These are phyloP conservation scores for Coptodon bakossiorum DNA, from an alignment of 2,113 vertebrate genomes.

Conservation along the genomic window DNA sequence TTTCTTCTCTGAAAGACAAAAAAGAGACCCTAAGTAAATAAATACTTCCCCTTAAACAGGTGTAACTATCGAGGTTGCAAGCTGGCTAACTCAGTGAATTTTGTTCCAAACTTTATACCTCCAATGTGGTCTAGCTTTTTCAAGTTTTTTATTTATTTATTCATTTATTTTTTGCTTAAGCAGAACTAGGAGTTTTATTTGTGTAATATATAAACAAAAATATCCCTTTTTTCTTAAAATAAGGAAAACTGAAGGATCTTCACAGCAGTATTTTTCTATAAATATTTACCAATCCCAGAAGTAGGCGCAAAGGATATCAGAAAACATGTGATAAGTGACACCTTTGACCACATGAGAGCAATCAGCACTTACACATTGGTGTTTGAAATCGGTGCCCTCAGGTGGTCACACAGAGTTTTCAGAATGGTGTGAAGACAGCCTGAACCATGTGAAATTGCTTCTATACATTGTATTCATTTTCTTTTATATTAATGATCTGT, in stretches of 20 bases:
- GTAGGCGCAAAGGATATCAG: background rate
- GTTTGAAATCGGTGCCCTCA: background rate
- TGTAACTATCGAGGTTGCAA: too few relatives aligned
- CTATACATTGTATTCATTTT: background rate
- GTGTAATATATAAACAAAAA: too few relatives aligned
- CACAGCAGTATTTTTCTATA: too few relatives aligned
- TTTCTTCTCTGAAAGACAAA: constrained; percentile 84
- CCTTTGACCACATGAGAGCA: constrained; percentile 11
- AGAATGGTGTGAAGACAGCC: background rate
- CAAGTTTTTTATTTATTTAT: too few relatives aligned
- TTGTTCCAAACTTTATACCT: too few relatives aligned
- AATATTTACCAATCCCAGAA: background rate
- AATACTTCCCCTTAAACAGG: too few relatives aligned
- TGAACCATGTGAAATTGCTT: background rate
- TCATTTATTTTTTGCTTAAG: too few relatives aligned
- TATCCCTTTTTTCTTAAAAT: too few relatives aligned
- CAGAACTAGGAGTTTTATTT: too few relatives aligned
- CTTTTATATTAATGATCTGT: background rate
- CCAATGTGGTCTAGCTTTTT: too few relatives aligned
- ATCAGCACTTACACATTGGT: background rate
- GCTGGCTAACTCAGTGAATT: too few relatives aligned
- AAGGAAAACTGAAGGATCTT: too few relatives aligned
- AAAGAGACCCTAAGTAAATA: background rate
- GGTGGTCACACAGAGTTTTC: background rate
- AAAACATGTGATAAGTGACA: background rate